Evolutionary conservation across 2,113 vertebrate genomes (phyloP).

Genomic region (Melanerpes formicivorus): DNA sequence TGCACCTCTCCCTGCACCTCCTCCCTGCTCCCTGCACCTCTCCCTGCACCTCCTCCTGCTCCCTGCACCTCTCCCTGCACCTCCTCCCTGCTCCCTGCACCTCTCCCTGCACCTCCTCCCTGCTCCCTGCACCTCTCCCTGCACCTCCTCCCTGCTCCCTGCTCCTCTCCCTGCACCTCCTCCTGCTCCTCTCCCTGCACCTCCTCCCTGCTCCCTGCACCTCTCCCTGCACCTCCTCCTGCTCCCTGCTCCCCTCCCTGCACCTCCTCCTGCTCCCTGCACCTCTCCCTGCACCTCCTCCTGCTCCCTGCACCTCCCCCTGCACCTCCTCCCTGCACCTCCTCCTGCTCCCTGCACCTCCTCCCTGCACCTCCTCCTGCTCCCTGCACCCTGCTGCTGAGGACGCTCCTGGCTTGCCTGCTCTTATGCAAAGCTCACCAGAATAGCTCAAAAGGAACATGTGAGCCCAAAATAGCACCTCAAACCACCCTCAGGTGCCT

Average conservation of each 20-base stretch:
- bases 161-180: not conserved
- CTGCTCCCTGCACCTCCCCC: not conserved
- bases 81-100: not conserved
- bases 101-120: not conserved
- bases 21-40: not conserved
- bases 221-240: not conserved
- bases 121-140: not conserved
- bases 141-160: not conserved
- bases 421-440: not conserved
- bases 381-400: not conserved
- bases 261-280: not conserved
- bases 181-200: too few species aligned
- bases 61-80: not conserved
- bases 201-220: not conserved
- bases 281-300: not conserved
- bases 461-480: not conserved
- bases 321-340: too few species aligned
- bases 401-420: rapidly evolving
- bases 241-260: too few species aligned
- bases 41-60: not conserved
- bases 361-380: too few species aligned
- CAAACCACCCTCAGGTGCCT: not conserved
- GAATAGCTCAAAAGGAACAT: not conserved
- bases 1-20: not conserved
- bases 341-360: too few species aligned